Percentiles rank a stretch among this genome's conserved stretches.
Evolutionary conservation across 2,797 vertebrate genomes (phyloP).

Genomic region (Protonibea diacanthus): DNA sequence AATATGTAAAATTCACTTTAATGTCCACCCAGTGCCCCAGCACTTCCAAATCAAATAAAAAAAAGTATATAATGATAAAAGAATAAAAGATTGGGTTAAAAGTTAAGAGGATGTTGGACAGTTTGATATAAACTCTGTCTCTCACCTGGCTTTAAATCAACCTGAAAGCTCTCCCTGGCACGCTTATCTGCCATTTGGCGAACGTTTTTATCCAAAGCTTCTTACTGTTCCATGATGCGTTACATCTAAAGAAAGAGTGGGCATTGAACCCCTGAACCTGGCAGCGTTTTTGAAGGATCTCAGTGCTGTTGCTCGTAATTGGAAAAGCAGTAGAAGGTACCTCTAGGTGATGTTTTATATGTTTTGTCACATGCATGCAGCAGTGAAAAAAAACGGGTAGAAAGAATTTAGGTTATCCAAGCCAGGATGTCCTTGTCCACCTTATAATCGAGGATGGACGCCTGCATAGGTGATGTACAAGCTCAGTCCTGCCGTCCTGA

Average conservation of each 20-base stretch:
- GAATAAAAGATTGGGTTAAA: slow-evolving; percentile 8
- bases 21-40: background rate
- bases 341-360: background rate
- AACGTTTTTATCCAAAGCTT: slow-evolving; percentile 56
- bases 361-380: slow-evolving; percentile 7
- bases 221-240: slow-evolving; percentile 35
- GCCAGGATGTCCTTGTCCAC: slow-evolving; percentile 32
- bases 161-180: slow-evolving; percentile 37
- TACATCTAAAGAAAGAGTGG: slow-evolving; percentile 18
- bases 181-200: slow-evolving; percentile 42
- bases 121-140: slow-evolving; percentile 24
- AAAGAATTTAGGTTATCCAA: slow-evolving; percentile 22
- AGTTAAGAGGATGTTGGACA: background rate
- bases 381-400: background rate
- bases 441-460: slow-evolving; percentile 6
- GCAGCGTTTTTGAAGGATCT: background rate
- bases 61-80: background rate
- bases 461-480: slow-evolving; percentile 34
- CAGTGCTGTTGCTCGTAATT: background rate
- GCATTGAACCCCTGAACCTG: slow-evolving; percentile 13
- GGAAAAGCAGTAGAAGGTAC: slow-evolving; percentile 1
- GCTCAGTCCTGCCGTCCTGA: slow-evolving; percentile 36
- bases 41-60: slow-evolving; percentile 7
- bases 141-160: slow-evolving; percentile 24
- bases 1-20: slow-evolving; percentile 2